Percentiles rank a stretch among this genome's conserved stretches.
Conservation (phyloP, 2,888 invertebrate genomes). For the Tanytarsus gracilentus region DNA sequence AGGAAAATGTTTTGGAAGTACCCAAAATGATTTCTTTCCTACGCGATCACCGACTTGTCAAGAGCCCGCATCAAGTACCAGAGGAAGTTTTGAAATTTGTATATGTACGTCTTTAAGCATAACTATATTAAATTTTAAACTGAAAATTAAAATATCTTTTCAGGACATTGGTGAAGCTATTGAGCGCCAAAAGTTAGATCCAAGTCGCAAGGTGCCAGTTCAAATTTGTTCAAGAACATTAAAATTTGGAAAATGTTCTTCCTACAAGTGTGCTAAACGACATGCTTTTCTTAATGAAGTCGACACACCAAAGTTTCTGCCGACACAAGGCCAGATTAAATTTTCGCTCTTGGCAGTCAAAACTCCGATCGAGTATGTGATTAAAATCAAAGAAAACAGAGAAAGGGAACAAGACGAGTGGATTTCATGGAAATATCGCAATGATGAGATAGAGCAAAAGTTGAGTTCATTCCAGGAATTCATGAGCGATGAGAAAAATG, state of each 20-base stretch:
- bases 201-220: constrained; percentile 42
- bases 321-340: background rate
- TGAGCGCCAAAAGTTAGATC: constrained; percentile 39
- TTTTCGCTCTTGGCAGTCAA: background rate
- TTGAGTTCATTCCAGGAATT: background rate
- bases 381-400: background rate
- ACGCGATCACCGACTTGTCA: constrained; percentile 36
- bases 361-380: background rate
- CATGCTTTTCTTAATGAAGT: constrained; percentile 53
- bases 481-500: background rate
- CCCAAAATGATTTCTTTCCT: constrained; percentile 54
- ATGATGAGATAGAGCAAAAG: background rate
- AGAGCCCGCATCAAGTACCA: constrained; percentile 36
- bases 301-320: constrained; percentile 42
- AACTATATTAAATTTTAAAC: background rate
- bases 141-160: constrained; percentile 33
- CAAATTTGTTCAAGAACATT: constrained; percentile 54
- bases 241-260: constrained; percentile 57
- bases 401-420: background rate
- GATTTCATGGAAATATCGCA: background rate
- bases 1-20: constrained; percentile 50
- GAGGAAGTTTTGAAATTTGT: constrained; percentile 36
- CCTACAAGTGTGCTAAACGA: constrained; percentile 44
- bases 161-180: constrained; percentile 32
- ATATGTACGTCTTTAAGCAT: constrained; percentile 35